Conservation (phyloP, 1,140 invertebrate genomes). For the Procambarus virginalis region DNA sequence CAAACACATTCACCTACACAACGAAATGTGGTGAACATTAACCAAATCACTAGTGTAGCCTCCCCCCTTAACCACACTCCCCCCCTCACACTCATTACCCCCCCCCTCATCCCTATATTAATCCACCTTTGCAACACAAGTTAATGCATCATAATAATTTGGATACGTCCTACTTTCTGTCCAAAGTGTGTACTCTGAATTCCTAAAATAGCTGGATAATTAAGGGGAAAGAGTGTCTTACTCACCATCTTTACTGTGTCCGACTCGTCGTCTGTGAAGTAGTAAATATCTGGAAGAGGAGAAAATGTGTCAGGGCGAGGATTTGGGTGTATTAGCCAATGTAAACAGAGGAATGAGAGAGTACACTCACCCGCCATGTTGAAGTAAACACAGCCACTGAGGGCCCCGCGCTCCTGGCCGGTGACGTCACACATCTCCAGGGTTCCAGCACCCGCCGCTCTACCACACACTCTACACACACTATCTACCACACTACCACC, state of each 20-base stretch:
- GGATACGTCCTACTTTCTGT: neutral
- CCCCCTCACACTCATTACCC: too few relatives aligned
- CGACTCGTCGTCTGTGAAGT: slow-evolving; percentile 66
- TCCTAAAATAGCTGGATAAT: neutral
- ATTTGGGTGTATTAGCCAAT: slow-evolving; percentile 51
- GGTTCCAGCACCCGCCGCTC: neutral
- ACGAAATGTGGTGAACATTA: too few relatives aligned
- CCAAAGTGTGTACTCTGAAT: neutral
- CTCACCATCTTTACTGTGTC: slow-evolving; percentile 67
- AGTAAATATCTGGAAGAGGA: slow-evolving; percentile 67
- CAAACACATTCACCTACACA: too few relatives aligned
- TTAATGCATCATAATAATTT: neutral
- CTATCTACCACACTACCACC: neutral
- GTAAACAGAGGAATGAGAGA: slow-evolving; percentile 48
- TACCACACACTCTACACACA: neutral
- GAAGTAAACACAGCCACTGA: slow-evolving; percentile 61
- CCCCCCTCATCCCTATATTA: too few relatives aligned
- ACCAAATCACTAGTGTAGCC: too few relatives aligned
- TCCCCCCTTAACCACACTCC: too few relatives aligned
- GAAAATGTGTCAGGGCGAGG: slow-evolving; percentile 51
- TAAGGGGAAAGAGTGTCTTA: neutral
- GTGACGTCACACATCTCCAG: slow-evolving; percentile 8
- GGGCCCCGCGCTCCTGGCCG: neutral
- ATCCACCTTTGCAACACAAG: too few relatives aligned
- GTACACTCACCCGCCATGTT: slow-evolving; percentile 66